Evolutionary conservation across 2,797 vertebrate genomes (phyloP).

Genomic region (Furcifer pardalis): DNA sequence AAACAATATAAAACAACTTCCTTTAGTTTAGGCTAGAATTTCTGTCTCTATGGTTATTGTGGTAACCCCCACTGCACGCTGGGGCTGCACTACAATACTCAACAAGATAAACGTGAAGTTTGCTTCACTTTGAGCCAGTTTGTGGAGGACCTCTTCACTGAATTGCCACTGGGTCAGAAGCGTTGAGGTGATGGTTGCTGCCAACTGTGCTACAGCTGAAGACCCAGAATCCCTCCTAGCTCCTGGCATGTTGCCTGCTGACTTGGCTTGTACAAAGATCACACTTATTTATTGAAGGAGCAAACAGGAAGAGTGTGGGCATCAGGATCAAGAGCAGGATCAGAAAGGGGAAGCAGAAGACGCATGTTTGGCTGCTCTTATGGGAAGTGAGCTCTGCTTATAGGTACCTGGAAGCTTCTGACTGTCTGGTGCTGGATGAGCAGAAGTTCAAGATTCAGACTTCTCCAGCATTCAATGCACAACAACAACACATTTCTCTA

Average conservation of each 20-base stretch:
- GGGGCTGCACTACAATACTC: no score
- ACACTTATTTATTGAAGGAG: neutral
- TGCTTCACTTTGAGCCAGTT: neutral
- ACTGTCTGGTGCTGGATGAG: no score
- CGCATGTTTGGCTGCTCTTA: no score
- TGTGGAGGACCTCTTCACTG: neutral
- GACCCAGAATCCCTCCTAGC: neutral
- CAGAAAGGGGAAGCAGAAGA: neutral
- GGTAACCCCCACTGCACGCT: no score
- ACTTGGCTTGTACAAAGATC: no score
- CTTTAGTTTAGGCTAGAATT: no score
- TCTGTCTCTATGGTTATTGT: no score
- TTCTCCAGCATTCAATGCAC: no score
- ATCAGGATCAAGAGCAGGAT: neutral
- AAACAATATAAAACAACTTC: no score
- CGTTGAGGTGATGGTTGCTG: neutral
- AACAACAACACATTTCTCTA: no score
- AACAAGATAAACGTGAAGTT: no score
- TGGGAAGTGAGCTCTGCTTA: neutral
- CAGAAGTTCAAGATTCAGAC: no score
- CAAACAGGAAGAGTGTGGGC: neutral
- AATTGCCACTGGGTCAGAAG: neutral
- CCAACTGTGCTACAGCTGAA: neutral
- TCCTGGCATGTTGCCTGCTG: fast-evolving
- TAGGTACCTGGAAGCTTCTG: neutral